These are phyloP conservation scores for Pithys albifrons DNA, from an alignment of 2,113 vertebrate genomes.

Conservation along the genomic window DNA sequence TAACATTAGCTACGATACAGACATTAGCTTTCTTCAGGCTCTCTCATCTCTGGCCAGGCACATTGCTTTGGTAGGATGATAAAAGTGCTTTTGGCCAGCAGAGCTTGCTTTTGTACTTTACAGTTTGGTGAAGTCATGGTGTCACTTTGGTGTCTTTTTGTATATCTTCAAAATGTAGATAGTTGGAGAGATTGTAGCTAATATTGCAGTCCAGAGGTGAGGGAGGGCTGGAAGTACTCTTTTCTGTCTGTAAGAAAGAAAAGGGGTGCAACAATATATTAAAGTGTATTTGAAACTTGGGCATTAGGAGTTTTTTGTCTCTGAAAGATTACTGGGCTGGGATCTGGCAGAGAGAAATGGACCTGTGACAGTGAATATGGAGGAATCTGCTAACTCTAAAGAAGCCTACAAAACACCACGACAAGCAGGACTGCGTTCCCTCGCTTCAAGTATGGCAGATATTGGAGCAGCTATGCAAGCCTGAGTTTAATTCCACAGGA, in stretches of 20 bases:
- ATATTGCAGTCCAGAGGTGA: neutral
- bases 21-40: neutral
- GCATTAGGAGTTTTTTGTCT: neutral
- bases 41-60: neutral
- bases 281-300: neutral
- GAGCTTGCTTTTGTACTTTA: neutral
- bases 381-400: neutral
- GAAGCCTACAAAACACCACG: neutral
- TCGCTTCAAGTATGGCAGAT: neutral
- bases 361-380: fast-evolving
- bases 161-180: neutral
- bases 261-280: neutral
- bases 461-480: neutral
- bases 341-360: neutral
- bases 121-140: neutral
- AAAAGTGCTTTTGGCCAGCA: neutral
- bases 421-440: neutral
- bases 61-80: neutral
- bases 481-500: neutral
- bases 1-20: neutral
- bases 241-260: neutral
- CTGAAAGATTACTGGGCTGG: neutral
- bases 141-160: neutral
- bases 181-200: neutral
- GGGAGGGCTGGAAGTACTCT: neutral